Evolutionary conservation across 2,797 vertebrate genomes (phyloP).

Genomic region (Orientallactaga sibirica): DNA sequence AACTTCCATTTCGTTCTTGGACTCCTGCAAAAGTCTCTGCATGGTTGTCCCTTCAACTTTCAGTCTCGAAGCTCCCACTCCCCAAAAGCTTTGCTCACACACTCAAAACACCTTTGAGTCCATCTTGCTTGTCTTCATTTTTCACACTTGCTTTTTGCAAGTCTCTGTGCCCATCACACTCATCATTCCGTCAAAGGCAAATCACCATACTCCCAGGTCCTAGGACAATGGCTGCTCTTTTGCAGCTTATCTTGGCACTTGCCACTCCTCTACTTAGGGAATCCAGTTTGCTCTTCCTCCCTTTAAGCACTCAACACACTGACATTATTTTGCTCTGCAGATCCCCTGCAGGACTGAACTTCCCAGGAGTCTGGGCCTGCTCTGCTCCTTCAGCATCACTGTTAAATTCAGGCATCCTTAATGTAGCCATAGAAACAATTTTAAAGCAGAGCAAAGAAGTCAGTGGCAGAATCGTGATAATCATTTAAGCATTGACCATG

Average conservation of each 20-base stretch:
- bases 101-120: background rate
- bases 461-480: background rate
- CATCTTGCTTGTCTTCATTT: background rate
- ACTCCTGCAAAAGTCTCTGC: background rate
- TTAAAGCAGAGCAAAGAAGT: background rate
- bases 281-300: background rate
- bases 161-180: background rate
- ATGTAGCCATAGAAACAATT: background rate
- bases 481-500: no score
- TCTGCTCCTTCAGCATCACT: background rate
- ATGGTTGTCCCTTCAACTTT: background rate
- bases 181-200: background rate
- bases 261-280: background rate
- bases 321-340: background rate
- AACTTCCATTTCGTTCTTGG: background rate
- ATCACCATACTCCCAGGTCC: background rate
- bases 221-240: background rate
- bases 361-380: background rate
- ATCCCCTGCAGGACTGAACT: background rate
- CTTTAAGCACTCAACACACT: background rate
- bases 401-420: background rate
- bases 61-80: background rate
- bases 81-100: background rate
- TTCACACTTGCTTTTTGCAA: background rate
- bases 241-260: background rate